Percentiles rank a stretch among this genome's conserved stretches.
phyloP scores from a whole-genome alignment of 2,797 vertebrate genomes.

The Sebastolobus altivelis region DNA sequence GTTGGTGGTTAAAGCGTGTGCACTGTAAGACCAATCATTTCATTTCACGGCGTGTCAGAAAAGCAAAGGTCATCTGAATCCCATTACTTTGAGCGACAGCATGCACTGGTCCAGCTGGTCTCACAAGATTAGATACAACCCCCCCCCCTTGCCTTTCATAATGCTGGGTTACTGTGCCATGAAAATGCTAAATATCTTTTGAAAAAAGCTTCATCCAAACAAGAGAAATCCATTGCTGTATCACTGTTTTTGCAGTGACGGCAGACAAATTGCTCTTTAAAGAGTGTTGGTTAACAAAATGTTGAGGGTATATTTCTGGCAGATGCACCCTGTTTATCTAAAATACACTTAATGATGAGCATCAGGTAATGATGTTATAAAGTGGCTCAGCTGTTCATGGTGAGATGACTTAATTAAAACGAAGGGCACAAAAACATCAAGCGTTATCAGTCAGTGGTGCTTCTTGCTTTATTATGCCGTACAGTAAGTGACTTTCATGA shows the following conservation, averaged over 20 bases:
- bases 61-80: conserved; percentile 56
- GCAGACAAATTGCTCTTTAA: conserved; percentile 7
- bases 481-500: not conserved
- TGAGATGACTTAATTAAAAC: not conserved
- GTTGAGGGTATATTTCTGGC: not conserved
- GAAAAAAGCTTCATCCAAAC: conserved; percentile 6
- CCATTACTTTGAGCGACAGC: conserved; percentile 42
- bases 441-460: not conserved
- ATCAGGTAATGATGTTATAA: conserved; percentile 13
- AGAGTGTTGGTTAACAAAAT: not conserved
- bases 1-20: conserved; percentile 5
- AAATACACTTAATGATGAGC: conserved; percentile 3
- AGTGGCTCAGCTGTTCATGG: not conserved
- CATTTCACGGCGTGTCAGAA: conserved; percentile 30
- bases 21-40: conserved; percentile 31
- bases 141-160: conserved; percentile 6
- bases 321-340: not conserved
- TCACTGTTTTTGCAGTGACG: conserved; percentile 6
- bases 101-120: conserved; percentile 50
- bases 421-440: conserved; percentile 9
- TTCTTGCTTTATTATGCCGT: not conserved
- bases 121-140: conserved; percentile 55
- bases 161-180: not conserved
- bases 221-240: not conserved
- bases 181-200: not conserved